phyloP scores from a whole-genome alignment of 2,888 invertebrate genomes.

The Brachyptera risi region DNA sequence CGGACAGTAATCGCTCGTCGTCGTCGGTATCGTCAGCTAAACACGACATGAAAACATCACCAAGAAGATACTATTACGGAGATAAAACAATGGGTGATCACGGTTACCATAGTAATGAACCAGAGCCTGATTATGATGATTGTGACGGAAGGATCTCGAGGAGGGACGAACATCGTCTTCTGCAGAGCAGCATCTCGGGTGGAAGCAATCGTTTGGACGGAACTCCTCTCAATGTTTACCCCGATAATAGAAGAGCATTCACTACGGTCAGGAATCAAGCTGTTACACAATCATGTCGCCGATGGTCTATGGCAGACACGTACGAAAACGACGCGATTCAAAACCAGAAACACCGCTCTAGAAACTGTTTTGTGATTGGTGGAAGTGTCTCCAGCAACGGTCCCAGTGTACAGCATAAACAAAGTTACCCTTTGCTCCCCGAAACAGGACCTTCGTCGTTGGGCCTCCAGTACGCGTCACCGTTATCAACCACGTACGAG shows the following conservation, averaged over 20 bases:
- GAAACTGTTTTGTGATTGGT: constrained; percentile 27
- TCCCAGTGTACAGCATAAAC: not conserved
- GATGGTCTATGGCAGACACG: constrained; percentile 28
- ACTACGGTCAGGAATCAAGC: constrained; percentile 25
- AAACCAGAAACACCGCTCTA: not conserved
- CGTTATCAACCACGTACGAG: no score
- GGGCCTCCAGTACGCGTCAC: no score
- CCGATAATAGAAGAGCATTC: no score
- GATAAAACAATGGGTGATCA: constrained; percentile 27
- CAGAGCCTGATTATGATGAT: constrained; percentile 10
- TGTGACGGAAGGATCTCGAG: not conserved
- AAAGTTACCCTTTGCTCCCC: not conserved
- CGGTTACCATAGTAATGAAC: no score
- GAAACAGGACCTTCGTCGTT: no score
- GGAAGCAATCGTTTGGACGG: constrained; percentile 7
- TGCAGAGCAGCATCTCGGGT: not conserved
- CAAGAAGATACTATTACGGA: not conserved
- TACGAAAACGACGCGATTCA: constrained; percentile 7
- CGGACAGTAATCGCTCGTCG: constrained; percentile 32
- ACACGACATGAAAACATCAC: no score
- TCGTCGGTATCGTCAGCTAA: constrained; percentile 18
- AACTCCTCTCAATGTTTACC: not conserved
- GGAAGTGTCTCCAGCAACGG: constrained; percentile 24
- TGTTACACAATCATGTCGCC: constrained; percentile 27
- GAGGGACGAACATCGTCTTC: not conserved